Base-by-base conservation (phyloP, 2,797 vertebrate species). In the Tragopan temminckii region DNA sequence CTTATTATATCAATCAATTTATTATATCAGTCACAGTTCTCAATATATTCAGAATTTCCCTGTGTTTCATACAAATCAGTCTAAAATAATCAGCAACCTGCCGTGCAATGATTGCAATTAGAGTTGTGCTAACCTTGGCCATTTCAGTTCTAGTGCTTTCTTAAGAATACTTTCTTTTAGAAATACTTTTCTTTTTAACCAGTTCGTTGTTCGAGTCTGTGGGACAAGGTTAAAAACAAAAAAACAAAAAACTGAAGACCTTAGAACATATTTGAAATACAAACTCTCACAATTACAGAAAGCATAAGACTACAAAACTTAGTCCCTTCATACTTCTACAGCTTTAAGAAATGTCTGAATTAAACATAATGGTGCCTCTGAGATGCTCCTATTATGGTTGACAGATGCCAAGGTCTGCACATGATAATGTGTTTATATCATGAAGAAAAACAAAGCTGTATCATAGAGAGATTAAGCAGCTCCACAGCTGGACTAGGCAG, bases 401-500 rank as follows among this genome's bases (percentile, higher is more conserved):
- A 93, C 90, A 87, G 80, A 92, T 95, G 88, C 64, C 82, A 91
- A 89, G n/a, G 88, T 77, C 86, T 93, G 68, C 84, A 93, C 80
- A 61, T 77, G 67, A 90, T 94, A 97, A 96, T 94, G 84, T 97
- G 93, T 95, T 95, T 96, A 95, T 95, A 92, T 93, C 68, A 90
- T 6, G 36, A 81, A 82, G 58, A 88, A 75, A 94, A 95, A 79
- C 86, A 96, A 85, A 80, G 89, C 61, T 80, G 69, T 88, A 87
- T 86, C 95, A 70, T 95, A 79, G 46, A 92, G 90, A 95, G 92
- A 97, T 95, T 95, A 94, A 94, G 88, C 80, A 70, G 89, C 95
- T 96, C 97, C 97, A 96, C 96, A 93, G 97, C 96, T 57, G 81
- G 90, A 95, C 91, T 70, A 96, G 91, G 77, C 70, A 64, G 92